phyloP scores from a whole-genome alignment of 2,888 invertebrate species.

The Pterobdella sp. region DNA sequence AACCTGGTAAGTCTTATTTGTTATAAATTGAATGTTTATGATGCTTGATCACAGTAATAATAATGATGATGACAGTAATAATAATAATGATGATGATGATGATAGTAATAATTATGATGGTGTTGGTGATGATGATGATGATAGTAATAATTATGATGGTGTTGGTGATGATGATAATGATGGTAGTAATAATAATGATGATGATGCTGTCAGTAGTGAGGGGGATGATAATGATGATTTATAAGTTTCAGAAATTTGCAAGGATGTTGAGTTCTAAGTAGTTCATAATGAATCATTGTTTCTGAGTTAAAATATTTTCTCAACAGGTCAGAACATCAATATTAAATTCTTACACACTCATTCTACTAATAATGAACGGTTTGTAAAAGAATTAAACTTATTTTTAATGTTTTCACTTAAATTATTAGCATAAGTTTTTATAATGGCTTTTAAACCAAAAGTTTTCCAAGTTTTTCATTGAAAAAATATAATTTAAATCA shows the following conservation, averaged over 20 bases:
- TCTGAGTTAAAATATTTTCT: not conserved
- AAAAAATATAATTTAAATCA: too few species aligned
- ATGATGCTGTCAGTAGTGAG: not conserved
- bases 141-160: not conserved
- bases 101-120: not conserved
- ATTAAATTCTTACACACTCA: not conserved
- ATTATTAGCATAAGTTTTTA: too few species aligned
- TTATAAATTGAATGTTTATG: conserved; percentile 33
- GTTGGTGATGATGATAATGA: conserved; percentile 6
- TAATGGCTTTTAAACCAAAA: too few species aligned
- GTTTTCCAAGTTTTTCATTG: not conserved
- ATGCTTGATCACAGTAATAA: conserved; percentile 12
- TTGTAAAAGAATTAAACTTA: not conserved
- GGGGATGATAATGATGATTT: not conserved
- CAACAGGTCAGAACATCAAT: not conserved
- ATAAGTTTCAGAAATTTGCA: not conserved
- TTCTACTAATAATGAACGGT: not conserved
- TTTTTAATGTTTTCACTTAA: too few species aligned
- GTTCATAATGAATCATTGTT: too few species aligned
- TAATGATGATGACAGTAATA: too few species aligned
- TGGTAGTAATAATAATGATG: not conserved
- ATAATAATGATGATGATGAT: not conserved
- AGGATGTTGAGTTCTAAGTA: too few species aligned
- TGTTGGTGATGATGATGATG: not conserved
- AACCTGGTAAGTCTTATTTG: conserved; percentile 29